Conservation (phyloP, 2,113 vertebrate genomes). For the Myiopsitta monachus region DNA sequence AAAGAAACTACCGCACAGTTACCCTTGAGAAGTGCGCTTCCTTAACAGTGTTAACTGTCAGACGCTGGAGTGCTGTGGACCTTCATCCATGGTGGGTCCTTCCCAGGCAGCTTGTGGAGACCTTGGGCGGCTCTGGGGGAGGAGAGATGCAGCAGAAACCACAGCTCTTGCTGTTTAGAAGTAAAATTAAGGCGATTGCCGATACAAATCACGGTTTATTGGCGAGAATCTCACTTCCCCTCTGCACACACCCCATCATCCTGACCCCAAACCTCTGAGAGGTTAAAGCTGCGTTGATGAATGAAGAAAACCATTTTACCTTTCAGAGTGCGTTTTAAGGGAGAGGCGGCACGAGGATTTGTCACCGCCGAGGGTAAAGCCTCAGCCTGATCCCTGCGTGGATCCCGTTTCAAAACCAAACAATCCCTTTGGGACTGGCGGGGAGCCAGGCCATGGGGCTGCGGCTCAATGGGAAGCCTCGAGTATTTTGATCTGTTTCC, state of each 20-base stretch:
- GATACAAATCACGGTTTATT: neutral
- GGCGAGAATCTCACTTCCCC: neutral
- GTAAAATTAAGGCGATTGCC: neutral
- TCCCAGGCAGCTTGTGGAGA: neutral
- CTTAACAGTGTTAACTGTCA: neutral
- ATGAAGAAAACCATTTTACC: neutral
- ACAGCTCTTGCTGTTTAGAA: neutral
- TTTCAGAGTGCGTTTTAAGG: neutral
- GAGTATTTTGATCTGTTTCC: constrained; percentile 26
- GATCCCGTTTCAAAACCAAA: constrained; percentile 50
- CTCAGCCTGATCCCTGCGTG: neutral
- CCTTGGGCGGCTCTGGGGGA: neutral
- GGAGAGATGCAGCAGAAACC: neutral
- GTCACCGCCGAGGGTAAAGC: neutral
- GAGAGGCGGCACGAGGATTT: neutral
- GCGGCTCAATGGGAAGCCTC: constrained; percentile 15
- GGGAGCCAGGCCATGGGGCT: neutral
- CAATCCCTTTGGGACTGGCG: constrained; percentile 2
- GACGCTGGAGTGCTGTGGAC: fast-evolving
- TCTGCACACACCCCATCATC: neutral
- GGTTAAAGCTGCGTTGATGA: neutral
- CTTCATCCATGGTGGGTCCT: fast-evolving
- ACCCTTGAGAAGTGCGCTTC: neutral
- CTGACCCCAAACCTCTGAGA: neutral
- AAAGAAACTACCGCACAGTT: neutral